Base-by-base conservation (phyloP, 2,888 invertebrate genomes). In the Heteropelma amictum region DNA sequence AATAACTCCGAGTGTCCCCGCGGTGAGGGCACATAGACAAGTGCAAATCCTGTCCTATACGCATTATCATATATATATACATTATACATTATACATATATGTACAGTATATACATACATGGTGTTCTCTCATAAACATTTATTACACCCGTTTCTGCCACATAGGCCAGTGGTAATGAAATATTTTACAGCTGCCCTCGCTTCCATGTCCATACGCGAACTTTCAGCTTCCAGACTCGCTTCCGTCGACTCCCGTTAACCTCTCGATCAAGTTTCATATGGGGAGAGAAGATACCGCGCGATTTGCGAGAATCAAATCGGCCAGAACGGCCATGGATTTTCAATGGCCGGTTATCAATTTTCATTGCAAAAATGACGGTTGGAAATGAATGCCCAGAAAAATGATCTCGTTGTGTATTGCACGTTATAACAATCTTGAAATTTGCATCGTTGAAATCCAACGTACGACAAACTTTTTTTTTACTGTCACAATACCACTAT, bases 121-220 rank as follows among this genome's bases (percentile, higher is more conserved):
- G 65, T 56, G 67, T 69, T 58, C 42, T 28, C 75, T 73, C 80
- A 77, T 83, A 83, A 82, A 82, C 82, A 80, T 82, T 82, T 81
- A 82, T 82, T 82, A 74, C 77, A 68, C 77, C 71, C 40, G 61
- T 28, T 38, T 30, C 33, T 49, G 54, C 51, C 54, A 30, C 58
- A 67, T 33, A 47, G 7, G 26, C 54, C 49, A 58, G 42, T 71
- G 58, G 80, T 79, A 81, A 80, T 83, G 82, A 83, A 83, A 81
- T 81, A 82, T 80, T 81, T 82, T 81, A 82, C 81, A 76, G 77
- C 80, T 75, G 40, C 69, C 72, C 73, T 64, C 69, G 60, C 51
- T 58, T 64, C 63, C 54, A 19, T 21, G 28, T 26, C 23, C 21
- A 28, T 14, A 30, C 70, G 65, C 71, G 64, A 77, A 77, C 54